Base-by-base conservation (phyloP, 2,113 vertebrate species). In the Macrotus californicus region DNA sequence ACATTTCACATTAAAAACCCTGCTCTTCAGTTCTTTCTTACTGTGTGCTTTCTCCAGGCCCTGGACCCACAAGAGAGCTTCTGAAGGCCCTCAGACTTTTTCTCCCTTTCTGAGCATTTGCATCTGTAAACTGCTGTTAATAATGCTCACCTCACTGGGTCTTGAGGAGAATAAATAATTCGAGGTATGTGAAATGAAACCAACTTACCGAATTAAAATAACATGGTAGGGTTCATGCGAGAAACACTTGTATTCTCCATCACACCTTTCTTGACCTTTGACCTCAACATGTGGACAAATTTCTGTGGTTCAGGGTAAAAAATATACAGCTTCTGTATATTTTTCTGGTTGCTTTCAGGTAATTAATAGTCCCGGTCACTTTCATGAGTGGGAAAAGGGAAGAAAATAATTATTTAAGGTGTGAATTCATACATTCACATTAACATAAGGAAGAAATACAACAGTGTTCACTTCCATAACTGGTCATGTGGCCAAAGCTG, bases 341-440 rank as follows among this genome's bases (percentile, higher is more conserved):
- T 52, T 39, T 96, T 66, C 87, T 91, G 31, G 36, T 93, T 93
- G 24, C 43, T 92, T 87, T 94, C 39, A 46, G 56, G n/a, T 67
- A 79, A 22, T 82, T 84, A 95, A 93, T 43, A 70, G n/a, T 46
- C 54, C 54, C 46, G 22, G 6, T 79, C 87, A 66, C 19, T 90
- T 73, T 67, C 39, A 84, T 59, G 46, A 81, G 8, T 79, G 34
- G 59, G 34, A 94, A 89, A 66, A 91, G 48, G 31, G 6, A 86
- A 90, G 59, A 94, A 75, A 94, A 75, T 56, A 92, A 56, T 22
- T 81, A 83, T 29, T 61, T 80, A 75, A 36, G 66, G 46, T 89
- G 72, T 94, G 39, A 5, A 50, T 48, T 46, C 73, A 77, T 31
- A 94, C 39, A 77, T 59, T 59, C 31, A 87, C 70, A 50, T 83